phyloP scores from a whole-genome alignment of 2,888 invertebrate species.

The Apamea monoglypha region DNA sequence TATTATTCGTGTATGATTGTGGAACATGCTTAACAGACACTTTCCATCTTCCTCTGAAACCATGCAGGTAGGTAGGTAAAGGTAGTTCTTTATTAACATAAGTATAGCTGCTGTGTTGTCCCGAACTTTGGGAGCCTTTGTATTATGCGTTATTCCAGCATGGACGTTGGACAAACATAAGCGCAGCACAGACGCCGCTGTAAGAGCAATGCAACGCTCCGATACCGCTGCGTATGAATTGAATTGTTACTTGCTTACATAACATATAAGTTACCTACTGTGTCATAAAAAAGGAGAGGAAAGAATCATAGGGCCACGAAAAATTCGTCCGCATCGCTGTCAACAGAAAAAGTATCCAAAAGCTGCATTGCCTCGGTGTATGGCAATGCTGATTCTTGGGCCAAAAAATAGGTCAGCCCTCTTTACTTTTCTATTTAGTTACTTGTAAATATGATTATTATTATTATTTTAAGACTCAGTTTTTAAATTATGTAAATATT shows the following conservation, averaged over 20 bases:
- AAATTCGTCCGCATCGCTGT: neutral
- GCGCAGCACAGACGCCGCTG: neutral
- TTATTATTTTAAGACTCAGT: neutral
- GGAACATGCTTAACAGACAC: neutral
- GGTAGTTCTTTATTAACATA: neutral
- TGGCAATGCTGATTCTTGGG: no score
- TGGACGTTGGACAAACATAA: neutral
- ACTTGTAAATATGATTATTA: neutral
- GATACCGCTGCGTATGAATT: neutral
- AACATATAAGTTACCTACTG: neutral
- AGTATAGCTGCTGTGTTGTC: neutral
- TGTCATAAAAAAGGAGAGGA: no score
- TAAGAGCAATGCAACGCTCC: neutral
- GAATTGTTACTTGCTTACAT: neutral
- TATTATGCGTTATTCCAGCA: neutral
- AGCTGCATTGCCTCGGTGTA: neutral
- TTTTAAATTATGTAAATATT: neutral
- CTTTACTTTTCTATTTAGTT: neutral
- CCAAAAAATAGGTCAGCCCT: neutral
- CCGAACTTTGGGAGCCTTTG: neutral
- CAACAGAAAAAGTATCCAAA: neutral
- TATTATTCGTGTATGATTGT: neutral
- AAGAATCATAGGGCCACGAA: neutral
- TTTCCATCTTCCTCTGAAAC: neutral
- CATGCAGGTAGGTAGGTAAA: neutral